Percentiles rank a stretch among this genome's conserved stretches.
These are phyloP conservation scores for Corvus cornix DNA, from an alignment of 2,113 vertebrate genomes.

Conservation along the genomic window DNA sequence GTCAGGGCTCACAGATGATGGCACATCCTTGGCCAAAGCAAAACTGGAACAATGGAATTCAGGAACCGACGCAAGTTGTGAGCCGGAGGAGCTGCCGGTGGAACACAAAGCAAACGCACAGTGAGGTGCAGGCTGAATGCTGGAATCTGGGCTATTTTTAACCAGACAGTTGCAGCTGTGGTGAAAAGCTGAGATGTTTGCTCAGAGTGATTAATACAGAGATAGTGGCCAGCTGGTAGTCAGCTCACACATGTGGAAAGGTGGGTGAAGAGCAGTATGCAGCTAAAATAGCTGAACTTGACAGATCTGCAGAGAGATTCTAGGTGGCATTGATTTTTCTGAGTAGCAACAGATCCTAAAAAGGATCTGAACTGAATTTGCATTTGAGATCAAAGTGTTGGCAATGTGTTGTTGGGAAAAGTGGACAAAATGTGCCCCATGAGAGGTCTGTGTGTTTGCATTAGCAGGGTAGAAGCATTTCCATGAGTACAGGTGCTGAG, in stretches of 20 bases:
- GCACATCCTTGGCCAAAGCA: not conserved
- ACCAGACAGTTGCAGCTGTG: not conserved
- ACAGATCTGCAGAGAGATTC: not conserved
- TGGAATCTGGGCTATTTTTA: constrained; percentile 11
- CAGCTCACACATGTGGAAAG: not conserved
- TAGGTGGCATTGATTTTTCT: not conserved
- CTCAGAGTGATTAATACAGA: not conserved
- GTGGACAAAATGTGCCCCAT: not conserved
- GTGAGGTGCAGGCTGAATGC: not conserved
- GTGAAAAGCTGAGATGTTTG: not conserved
- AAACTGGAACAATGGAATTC: not conserved
- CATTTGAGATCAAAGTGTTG: not conserved
- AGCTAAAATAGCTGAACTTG: not conserved
- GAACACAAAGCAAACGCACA: not conserved
- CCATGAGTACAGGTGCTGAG: constrained; percentile 12
- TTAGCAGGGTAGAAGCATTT: not conserved
- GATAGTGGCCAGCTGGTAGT: not conserved
- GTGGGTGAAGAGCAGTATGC: not conserved
- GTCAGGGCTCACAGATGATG: not conserved
- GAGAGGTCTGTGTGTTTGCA: not conserved
- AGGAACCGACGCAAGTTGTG: not conserved
- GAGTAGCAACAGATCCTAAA: not conserved
- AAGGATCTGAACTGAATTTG: not conserved
- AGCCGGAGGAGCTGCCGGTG: not conserved
- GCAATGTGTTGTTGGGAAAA: not conserved